Percentiles rank a stretch among this genome's conserved stretches.
These are phyloP conservation scores for Acleris holmiana DNA, from an alignment of 2,888 invertebrate species.

Conservation along the genomic window DNA sequence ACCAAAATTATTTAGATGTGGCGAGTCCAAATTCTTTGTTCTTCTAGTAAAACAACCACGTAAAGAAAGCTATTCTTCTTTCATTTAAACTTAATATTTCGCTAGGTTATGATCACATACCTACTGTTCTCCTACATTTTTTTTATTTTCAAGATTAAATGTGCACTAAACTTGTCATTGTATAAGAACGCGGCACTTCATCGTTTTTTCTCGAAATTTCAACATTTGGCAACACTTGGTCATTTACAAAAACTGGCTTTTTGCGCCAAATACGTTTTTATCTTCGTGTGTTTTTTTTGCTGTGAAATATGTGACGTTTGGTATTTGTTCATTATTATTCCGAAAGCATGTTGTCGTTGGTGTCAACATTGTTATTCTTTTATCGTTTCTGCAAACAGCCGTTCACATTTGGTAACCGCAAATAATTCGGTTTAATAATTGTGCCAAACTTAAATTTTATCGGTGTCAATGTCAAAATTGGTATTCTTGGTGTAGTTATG, in stretches of 20 bases:
- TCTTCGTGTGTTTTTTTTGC: neutral
- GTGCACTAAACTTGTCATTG: neutral
- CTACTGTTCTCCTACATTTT: too few species aligned
- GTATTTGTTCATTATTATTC: slow-evolving; percentile 9
- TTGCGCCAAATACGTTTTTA: slow-evolving; percentile 19
- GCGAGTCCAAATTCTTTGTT: too few species aligned
- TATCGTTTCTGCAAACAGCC: neutral
- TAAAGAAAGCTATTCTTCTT: too few species aligned
- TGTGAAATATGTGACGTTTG: slow-evolving; percentile 20
- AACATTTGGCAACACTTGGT: slow-evolving; percentile 24
- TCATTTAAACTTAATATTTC: too few species aligned
- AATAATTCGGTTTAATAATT: slow-evolving; percentile 15
- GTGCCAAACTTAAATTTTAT: neutral
- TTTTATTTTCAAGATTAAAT: too few species aligned
- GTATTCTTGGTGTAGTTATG: slow-evolving; percentile 12
- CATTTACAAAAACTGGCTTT: slow-evolving; percentile 13
- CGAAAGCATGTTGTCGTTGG: slow-evolving; percentile 19
- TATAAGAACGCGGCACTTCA: neutral
- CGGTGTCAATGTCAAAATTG: slow-evolving; percentile 12
- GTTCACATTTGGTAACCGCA: neutral
- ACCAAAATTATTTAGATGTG: too few species aligned
- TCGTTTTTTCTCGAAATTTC: slow-evolving; percentile 8
- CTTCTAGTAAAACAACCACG: too few species aligned
- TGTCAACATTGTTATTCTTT: slow-evolving; percentile 2
- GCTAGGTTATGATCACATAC: too few species aligned